Evolutionary conservation across 37 sponge, comb jelly and placozoan genomes (phyloP).

Genomic region (Spongilla lacustris): DNA sequence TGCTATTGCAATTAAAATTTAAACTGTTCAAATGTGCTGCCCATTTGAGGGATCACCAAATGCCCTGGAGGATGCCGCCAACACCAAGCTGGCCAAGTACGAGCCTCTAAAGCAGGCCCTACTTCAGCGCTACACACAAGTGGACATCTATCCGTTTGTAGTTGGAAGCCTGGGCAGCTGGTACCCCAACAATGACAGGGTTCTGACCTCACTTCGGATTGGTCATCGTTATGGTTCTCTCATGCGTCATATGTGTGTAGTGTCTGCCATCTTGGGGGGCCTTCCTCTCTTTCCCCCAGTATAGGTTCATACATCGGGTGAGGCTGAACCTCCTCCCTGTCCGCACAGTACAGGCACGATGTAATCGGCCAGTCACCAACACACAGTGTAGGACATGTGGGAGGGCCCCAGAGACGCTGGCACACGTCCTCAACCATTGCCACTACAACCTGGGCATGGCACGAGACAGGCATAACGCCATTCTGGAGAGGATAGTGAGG

Average conservation of each 20-base stretch:
- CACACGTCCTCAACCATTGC: slow-evolving; percentile 30
- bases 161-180: background rate
- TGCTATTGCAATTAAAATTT: too few relatives aligned
- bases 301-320: slow-evolving; percentile 31
- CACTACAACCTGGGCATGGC: background rate
- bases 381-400: slow-evolving; percentile 10
- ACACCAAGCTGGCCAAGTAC: background rate
- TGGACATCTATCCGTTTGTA: background rate
- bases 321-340: slow-evolving; percentile 43
- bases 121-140: background rate
- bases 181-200: background rate
- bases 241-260: background rate
- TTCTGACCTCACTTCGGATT: background rate
- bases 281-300: background rate
- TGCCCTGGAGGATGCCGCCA: background rate
- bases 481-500: slow-evolving; percentile 7
- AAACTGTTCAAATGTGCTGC: too few relatives aligned
- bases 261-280: background rate
- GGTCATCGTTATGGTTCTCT: background rate
- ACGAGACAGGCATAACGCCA: slow-evolving; percentile 9
- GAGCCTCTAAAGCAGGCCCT: background rate
- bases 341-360: slow-evolving; percentile 19
- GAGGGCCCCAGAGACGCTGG: slow-evolving; percentile 10
- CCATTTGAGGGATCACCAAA: background rate
- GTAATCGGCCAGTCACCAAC: too few relatives aligned